These are phyloP conservation scores for Apodemus agrarius DNA, from an alignment of 2,797 vertebrate genomes.

Conservation along the genomic window DNA sequence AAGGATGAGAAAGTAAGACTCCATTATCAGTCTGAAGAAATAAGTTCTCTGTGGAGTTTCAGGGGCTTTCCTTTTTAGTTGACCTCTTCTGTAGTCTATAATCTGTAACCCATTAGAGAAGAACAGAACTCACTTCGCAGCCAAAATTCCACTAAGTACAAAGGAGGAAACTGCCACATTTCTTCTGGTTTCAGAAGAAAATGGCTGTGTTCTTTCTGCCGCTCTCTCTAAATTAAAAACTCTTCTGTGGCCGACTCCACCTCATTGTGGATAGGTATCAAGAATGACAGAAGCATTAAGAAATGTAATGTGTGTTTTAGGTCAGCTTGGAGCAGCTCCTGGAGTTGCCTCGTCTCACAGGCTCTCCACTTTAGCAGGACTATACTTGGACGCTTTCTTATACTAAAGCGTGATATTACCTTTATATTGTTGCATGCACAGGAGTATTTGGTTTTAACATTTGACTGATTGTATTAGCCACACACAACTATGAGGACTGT, in stretches of 20 bases:
- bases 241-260: neutral
- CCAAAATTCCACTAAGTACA: neutral
- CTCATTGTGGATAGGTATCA: neutral
- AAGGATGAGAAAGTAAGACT: neutral
- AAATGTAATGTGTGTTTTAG: neutral
- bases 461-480: too few relatives aligned
- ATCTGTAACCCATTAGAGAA: neutral
- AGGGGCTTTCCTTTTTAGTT: neutral
- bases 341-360: neutral
- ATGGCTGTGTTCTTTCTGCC: neutral
- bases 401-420: accelerated
- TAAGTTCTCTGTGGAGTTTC: neutral
- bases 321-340: neutral
- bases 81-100: neutral
- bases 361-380: neutral
- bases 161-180: neutral
- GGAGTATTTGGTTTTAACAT: neutral
- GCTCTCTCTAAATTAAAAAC: neutral
- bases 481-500: neutral
- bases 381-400: neutral
- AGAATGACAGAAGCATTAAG: neutral
- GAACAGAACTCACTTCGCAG: neutral
- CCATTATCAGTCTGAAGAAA: neutral
- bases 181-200: neutral
- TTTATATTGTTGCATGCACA: neutral